Conservation (phyloP, 2,888 invertebrate species). For the Tetanocera ferruginea region DNA sequence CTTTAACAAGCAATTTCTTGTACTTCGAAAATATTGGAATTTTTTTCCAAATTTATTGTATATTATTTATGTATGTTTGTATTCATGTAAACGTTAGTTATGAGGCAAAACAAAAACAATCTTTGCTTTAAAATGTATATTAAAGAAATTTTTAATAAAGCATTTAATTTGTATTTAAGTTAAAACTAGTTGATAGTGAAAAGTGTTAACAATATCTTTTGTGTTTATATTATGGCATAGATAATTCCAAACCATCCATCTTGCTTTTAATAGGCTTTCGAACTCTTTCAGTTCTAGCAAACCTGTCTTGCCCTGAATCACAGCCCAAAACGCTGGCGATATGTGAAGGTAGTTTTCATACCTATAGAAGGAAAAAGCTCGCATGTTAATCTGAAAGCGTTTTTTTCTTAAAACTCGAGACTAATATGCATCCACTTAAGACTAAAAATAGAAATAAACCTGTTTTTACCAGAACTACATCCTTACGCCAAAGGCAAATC, state of each 20-base stretch:
- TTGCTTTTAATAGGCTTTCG: too few relatives aligned
- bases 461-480: too few relatives aligned
- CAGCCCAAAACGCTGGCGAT: too few relatives aligned
- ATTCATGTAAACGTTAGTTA: background rate
- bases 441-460: too few relatives aligned
- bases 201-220: background rate
- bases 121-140: background rate
- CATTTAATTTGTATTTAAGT: background rate
- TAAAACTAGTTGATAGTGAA: background rate
- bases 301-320: too few relatives aligned
- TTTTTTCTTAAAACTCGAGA: too few relatives aligned
- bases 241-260: too few relatives aligned
- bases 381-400: too few relatives aligned
- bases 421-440: too few relatives aligned
- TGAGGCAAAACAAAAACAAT: background rate
- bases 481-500: too few relatives aligned
- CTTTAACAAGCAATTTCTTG: conserved; percentile 8
- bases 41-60: background rate
- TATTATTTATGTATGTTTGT: conserved; percentile 17
- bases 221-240: background rate
- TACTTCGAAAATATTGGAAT: background rate
- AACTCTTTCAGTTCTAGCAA: too few relatives aligned
- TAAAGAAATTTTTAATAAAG: conserved; percentile 12
- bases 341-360: background rate
- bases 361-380: too few relatives aligned